phyloP scores from a whole-genome alignment of 2,888 invertebrate species.

The Erebia epiphron region DNA sequence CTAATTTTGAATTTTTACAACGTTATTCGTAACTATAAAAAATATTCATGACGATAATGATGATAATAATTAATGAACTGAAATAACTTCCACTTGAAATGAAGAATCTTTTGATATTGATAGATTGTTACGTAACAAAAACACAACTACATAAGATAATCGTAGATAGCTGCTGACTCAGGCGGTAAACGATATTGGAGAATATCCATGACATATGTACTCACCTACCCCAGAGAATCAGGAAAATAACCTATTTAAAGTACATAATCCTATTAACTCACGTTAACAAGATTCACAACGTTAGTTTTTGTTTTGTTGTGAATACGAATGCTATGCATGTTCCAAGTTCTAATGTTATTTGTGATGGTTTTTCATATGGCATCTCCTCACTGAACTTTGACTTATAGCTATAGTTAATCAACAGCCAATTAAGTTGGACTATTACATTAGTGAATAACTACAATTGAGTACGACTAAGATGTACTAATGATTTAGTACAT shows the following conservation, averaged over 20 bases:
- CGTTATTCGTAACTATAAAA: background rate
- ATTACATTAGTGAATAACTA: constrained; percentile 5
- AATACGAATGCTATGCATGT: too few relatives aligned
- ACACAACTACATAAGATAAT: too few relatives aligned
- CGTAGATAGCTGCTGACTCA: too few relatives aligned
- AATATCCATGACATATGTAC: too few relatives aligned
- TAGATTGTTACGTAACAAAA: too few relatives aligned
- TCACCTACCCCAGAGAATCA: too few relatives aligned
- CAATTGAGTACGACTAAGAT: background rate
- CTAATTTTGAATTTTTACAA: background rate
- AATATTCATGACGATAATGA: background rate
- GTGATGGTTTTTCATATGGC: constrained; percentile 4
- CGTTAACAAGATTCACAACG: too few relatives aligned
- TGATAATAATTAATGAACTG: background rate
- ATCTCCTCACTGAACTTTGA: background rate
- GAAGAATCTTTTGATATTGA: too few relatives aligned
- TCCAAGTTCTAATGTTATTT: too few relatives aligned
- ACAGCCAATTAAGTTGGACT: constrained; percentile 1
- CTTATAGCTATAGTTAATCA: constrained; percentile 3
- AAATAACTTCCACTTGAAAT: background rate
- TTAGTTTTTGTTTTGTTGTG: background rate
- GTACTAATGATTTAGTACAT: background rate
- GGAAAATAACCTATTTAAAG: too few relatives aligned
- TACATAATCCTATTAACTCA: too few relatives aligned
- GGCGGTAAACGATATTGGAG: too few relatives aligned